These are phyloP conservation scores for Zosterops pallidus DNA, from an alignment of 2,113 vertebrate genomes.

Conservation along the genomic window DNA sequence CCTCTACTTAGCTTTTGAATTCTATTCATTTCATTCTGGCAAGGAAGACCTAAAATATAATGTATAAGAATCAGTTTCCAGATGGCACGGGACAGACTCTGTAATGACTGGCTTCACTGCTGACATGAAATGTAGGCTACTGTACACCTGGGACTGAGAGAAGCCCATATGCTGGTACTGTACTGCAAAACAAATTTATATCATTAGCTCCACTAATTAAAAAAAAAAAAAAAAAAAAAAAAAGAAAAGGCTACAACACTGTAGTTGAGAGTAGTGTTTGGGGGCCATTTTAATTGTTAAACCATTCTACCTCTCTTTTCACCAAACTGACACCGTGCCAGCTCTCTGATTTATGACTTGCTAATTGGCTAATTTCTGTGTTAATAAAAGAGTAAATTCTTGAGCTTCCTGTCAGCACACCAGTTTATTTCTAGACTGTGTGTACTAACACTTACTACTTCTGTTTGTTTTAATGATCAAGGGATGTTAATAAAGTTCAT, in stretches of 20 bases:
- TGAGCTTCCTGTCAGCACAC: neutral
- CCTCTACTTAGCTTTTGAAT: constrained; percentile 90
- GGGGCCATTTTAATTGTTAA: constrained; percentile 20
- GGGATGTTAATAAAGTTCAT: neutral
- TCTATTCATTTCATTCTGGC: constrained; percentile 94
- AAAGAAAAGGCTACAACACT: neutral
- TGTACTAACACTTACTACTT: neutral
- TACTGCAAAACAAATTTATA: constrained; percentile 60
- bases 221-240: constrained; percentile 32
- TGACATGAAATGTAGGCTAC: constrained; percentile 57
- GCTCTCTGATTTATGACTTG: neutral
- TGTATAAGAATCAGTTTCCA: constrained; percentile 72
- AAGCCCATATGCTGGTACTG: constrained; percentile 63
- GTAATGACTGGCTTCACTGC: constrained; percentile 67
- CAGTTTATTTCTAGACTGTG: neutral
- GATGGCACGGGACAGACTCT: constrained; percentile 66
- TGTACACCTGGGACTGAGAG: constrained; percentile 69
- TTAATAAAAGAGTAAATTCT: neutral
- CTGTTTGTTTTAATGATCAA: neutral
- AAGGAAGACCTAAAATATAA: constrained; percentile 88
- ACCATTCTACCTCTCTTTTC: neutral
- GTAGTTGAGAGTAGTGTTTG: constrained; percentile 25
- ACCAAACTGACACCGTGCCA: neutral
- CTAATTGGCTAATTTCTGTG: constrained; percentile 1
- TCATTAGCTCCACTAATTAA: constrained; percentile 64